Percentiles rank a stretch among this genome's conserved stretches.
phyloP scores from a whole-genome alignment of 2,888 invertebrate genomes.

The Epistrophella euchroma region DNA sequence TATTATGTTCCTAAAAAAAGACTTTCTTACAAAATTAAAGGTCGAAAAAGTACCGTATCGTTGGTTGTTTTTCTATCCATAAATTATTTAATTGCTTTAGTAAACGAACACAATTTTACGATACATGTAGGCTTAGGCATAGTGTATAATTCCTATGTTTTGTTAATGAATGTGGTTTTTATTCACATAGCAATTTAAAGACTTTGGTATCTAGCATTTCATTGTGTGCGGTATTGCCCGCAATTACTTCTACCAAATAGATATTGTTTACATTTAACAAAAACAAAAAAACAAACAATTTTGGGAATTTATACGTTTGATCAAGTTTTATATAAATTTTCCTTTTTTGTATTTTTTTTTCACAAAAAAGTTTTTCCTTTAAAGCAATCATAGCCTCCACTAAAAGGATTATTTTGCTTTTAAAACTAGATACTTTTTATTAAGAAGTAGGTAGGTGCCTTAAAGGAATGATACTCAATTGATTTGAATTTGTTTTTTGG shows the following conservation, averaged over 20 bases:
- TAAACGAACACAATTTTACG: not conserved
- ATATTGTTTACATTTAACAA: not conserved
- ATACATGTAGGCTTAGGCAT: too few species aligned
- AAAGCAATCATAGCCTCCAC: too few species aligned
- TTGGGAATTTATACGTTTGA: not conserved
- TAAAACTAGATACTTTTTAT: too few species aligned
- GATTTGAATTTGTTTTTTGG: too few species aligned
- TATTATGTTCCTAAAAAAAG: not conserved
- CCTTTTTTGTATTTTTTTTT: too few species aligned
- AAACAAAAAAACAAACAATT: not conserved
- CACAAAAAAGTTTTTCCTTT: too few species aligned
- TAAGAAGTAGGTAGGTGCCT: too few species aligned
- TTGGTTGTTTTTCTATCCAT: not conserved
- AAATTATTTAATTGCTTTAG: slow-evolving; percentile 3
- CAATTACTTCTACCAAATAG: not conserved
- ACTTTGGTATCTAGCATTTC: not conserved
- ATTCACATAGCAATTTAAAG: not conserved
- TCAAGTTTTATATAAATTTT: too few species aligned
- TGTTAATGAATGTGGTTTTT: not conserved
- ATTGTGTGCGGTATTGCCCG: not conserved
- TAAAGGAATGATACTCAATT: too few species aligned
- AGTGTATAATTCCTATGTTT: not conserved
- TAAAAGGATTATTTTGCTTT: too few species aligned
- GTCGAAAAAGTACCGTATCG: not conserved
- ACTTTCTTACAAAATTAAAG: not conserved